Evolutionary conservation across 2,888 invertebrate species (phyloP), one percentile per base, ranked within the genome.

Genomic region (Epinotia ramella): DNA sequence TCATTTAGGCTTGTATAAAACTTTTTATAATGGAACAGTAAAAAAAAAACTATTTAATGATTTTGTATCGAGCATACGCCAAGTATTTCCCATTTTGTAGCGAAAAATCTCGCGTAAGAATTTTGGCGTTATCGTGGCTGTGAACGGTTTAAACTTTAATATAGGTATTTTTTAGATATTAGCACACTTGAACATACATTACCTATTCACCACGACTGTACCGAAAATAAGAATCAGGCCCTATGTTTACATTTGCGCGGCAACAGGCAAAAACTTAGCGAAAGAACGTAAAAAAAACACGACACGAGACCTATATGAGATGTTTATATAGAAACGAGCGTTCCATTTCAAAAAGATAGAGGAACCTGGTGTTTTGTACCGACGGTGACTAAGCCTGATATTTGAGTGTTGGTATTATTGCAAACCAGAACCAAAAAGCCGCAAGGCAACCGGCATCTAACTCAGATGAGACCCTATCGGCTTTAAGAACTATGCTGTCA

Each of bases 361-460:
- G 64, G 74, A 69, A 69, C 49, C 40, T 57, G 63, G 64, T 80
- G 79, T 82, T 82, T 81, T 82, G 81, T 81, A 80, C 81, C 80
- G 77, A 71, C 79, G 82, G 83, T 91, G 92, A 91, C 86, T 90
- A 88, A 91, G 86, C 76, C 83, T 88, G 91, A 89, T 91, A 91
- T 90, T 89, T 89, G 86, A 87, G 86, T 81, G 82, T 79, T 77
- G 81, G 85, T 83, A 86, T 86, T 44, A 59, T 24, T 40, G 11
- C 40, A 33, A 59, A 24, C 44, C 57, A 44, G 57, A 44, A 44
- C 3, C 56, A 68, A 20, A 68, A 68, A 16, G 57, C 7, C 57
- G 16, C 13, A 68, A 44, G 20, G 20, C 13, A 18, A 9, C 40
- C 13, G 7, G 20, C 20, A 20, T 3, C 40, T 13, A 44, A 57